phyloP scores from a whole-genome alignment of 2,888 invertebrate species.

The Mythimna impura region DNA sequence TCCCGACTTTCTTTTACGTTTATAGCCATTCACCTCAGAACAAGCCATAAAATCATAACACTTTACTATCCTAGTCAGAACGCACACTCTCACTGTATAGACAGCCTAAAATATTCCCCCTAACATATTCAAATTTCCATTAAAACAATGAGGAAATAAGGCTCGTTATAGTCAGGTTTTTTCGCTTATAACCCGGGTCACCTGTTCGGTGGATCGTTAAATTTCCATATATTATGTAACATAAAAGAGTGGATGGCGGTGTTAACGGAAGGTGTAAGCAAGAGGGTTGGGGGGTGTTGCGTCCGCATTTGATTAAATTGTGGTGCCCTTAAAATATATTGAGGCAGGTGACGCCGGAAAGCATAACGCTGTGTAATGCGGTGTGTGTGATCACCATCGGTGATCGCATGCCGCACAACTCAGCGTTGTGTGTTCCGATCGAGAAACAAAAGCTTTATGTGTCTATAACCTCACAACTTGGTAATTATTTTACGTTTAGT shows the following conservation, averaged over 20 bases:
- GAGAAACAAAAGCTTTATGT: too few relatives aligned
- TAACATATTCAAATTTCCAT: conserved; percentile 31
- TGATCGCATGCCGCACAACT: too few relatives aligned
- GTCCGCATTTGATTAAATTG: conserved; percentile 1
- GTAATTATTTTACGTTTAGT: too few relatives aligned
- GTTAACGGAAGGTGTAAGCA: conserved; percentile 69
- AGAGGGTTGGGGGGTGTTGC: conserved; percentile 10
- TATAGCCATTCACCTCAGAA: not conserved
- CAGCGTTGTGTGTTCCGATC: too few relatives aligned
- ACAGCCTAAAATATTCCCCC: conserved; percentile 8
- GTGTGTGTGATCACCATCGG: too few relatives aligned
- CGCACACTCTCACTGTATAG: not conserved
- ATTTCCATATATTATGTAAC: conserved; percentile 72
- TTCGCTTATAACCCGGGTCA: conserved; percentile 42
- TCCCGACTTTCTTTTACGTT: too few relatives aligned
- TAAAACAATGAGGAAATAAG: conserved; percentile 36
- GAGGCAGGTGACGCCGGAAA: not conserved
- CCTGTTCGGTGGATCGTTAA: conserved; percentile 61
- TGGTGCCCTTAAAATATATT: not conserved
- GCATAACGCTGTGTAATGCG: too few relatives aligned
- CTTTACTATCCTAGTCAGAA: not conserved
- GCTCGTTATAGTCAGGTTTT: conserved; percentile 33
- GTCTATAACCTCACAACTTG: too few relatives aligned
- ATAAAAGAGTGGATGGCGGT: conserved; percentile 36
- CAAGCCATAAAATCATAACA: not conserved